Evolutionary conservation across 2,797 vertebrate genomes (phyloP).

Genomic region (Mareca strepera): DNA sequence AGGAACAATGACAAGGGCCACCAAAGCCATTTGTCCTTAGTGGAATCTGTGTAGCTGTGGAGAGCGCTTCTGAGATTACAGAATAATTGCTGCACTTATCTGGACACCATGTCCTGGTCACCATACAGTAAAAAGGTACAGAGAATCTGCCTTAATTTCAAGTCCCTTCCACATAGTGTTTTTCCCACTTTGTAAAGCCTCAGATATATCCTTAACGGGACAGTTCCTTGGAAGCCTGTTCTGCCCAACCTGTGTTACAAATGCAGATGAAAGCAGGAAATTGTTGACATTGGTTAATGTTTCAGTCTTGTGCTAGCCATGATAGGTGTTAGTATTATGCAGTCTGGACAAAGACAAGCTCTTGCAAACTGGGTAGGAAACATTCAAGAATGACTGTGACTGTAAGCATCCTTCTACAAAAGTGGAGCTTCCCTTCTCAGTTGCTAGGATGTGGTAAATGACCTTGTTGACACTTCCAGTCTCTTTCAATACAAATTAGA

Average conservation of each 20-base stretch:
- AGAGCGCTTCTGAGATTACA: neutral
- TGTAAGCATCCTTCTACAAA: neutral
- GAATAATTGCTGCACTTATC: neutral
- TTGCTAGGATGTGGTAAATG: neutral
- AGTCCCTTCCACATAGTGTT: neutral
- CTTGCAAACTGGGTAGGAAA: neutral
- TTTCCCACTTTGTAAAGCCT: neutral
- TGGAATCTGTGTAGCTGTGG: neutral
- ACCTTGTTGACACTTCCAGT: constrained; percentile 33
- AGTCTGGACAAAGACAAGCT: neutral
- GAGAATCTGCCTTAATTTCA: neutral
- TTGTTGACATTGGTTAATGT: neutral
- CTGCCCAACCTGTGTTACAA: neutral
- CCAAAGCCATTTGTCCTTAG: neutral
- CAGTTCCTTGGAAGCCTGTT: neutral
- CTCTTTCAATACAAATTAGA: constrained; percentile 59
- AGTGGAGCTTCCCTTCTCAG: neutral
- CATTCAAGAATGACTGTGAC: neutral
- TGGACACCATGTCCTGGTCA: neutral
- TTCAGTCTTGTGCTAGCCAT: neutral
- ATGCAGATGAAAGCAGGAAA: neutral
- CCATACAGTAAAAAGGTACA: neutral
- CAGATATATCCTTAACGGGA: neutral
- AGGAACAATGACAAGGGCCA: neutral
- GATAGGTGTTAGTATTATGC: neutral